A percentile compares a stretch with the other conserved stretches of the same genome.
Evolutionary conservation across 2,113 vertebrate genomes (phyloP).

Genomic region (Sorex araneus): DNA sequence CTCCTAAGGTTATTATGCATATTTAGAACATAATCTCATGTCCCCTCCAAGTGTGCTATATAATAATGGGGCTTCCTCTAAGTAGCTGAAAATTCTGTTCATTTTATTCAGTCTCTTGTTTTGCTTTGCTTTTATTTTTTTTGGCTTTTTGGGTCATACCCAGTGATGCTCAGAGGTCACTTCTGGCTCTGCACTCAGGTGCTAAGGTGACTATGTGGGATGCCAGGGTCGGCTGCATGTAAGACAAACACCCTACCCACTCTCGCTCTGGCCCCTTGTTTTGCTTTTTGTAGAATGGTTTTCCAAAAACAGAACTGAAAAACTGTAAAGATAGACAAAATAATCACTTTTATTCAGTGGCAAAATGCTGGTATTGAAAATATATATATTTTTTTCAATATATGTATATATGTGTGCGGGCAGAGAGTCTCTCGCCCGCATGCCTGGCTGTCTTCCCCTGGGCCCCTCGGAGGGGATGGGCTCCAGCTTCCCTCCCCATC

Average conservation of each 20-base stretch:
- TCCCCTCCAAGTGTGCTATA: not conserved
- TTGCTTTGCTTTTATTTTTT: not conserved
- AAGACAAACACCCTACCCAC: no score
- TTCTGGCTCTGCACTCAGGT: no score
- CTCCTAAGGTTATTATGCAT: not conserved
- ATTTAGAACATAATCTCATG: not conserved
- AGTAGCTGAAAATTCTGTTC: constrained; percentile 34
- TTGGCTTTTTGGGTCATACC: no score
- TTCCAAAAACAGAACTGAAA: not conserved
- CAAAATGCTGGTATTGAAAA: constrained; percentile 7
- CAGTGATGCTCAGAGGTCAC: no score
- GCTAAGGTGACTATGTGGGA: no score
- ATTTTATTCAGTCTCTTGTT: constrained; percentile 33
- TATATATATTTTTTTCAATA: no score
- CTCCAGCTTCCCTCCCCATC: no score
- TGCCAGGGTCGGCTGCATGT: no score
- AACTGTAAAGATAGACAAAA: not conserved
- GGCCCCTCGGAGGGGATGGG: no score
- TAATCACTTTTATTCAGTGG: not conserved
- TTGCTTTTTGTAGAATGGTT: not conserved
- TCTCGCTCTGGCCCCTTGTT: not conserved
- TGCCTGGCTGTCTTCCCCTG: no score
- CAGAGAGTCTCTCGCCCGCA: no score
- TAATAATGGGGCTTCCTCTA: not conserved
- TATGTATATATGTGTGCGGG: no score